A percentile compares a stretch with the other conserved stretches of the same genome.
These are phyloP conservation scores for Mythimna vitellina DNA, from an alignment of 2,888 invertebrate genomes.

Conservation along the genomic window DNA sequence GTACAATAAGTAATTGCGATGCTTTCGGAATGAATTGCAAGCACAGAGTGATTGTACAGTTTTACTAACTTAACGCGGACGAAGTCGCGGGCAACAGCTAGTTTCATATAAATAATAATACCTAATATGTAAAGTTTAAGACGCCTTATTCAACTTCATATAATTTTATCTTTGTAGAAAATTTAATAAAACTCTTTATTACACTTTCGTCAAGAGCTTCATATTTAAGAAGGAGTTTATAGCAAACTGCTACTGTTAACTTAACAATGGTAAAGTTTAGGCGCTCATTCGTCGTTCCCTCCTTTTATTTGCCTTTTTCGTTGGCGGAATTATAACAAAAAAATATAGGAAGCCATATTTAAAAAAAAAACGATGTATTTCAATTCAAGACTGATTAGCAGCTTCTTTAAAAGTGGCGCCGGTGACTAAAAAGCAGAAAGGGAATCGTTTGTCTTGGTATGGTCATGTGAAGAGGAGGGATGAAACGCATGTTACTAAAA, in stretches of 20 bases:
- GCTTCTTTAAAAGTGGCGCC: too few species aligned
- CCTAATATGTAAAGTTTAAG: slow-evolving; percentile 21
- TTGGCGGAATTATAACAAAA: slow-evolving; percentile 3
- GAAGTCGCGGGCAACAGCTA: too few species aligned
- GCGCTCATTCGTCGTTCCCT: background rate
- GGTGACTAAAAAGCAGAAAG: too few species aligned
- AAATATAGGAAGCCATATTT: background rate
- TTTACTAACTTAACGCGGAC: too few species aligned
- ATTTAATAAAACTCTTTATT: slow-evolving; percentile 42
- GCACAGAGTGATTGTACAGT: too few species aligned
- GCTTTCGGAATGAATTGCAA: too few species aligned
- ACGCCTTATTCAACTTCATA: slow-evolving; percentile 25
- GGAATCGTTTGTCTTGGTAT: too few species aligned
- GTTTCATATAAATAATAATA: slow-evolving; percentile 4
- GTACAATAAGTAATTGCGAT: too few species aligned
- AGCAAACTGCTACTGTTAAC: slow-evolving; percentile 16
- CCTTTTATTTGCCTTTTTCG: slow-evolving; percentile 25
- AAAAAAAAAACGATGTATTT: too few species aligned
- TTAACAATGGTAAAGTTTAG: slow-evolving; percentile 24
- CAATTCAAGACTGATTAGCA: too few species aligned
- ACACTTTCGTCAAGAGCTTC: slow-evolving; percentile 10
- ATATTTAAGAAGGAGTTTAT: slow-evolving; percentile 30
- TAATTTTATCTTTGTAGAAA: slow-evolving; percentile 29
- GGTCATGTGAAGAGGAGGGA: too few species aligned
- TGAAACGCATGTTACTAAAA: too few species aligned